Evolutionary conservation across 2,113 vertebrate genomes (phyloP), one percentile per base, ranked within the genome.

Genomic region (Pteronura brasiliensis): DNA sequence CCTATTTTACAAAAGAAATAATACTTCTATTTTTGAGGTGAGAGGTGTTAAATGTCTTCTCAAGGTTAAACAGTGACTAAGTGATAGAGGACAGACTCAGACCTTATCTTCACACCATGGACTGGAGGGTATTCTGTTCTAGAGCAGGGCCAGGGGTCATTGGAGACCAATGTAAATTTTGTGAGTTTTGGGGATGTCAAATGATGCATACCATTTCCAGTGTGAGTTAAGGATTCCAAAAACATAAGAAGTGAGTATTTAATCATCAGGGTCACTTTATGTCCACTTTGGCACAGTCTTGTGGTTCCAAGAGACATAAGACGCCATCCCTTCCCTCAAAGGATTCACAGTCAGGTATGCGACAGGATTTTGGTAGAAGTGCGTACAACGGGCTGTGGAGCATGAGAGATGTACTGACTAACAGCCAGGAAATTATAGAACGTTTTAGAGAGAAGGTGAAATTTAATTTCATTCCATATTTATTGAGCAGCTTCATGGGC

Each of bases 401-500:
- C 69, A 20, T 31, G 61, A 85, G 71, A 63, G 59, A 69, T 20
- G 25, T 31, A 20, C 7, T 88, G 23, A 65, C 44, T 34, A 31
- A n/a, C 7, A 55, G 80, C 25, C 52, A 12, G 77, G 47, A 25
- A 69, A 88, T 3, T 21, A 4, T 44, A 85, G 52, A 61, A 29
- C 36, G 20, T 49, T 42, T 65, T 44, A 63, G 77, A 74, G 80
- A 88, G 90, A 87, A 83, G 25, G 39, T 72, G 17, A 88, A 92
- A 79, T 94, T 88, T 87, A 90, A 94, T 36, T 72, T 88, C 69
- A n/a, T 84, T n/a, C n/a, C 36, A n/a, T 88, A 49, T 52, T 82
- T 76, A 65, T 10, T 81, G 67, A 71, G 59, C 59, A n/a, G 79
- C 23, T 52, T 67, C 80, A 49, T 8, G 25, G 61, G 25, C 59